Base-by-base conservation (phyloP, 2,888 invertebrate genomes). In the Amblyjoppa proteus region DNA sequence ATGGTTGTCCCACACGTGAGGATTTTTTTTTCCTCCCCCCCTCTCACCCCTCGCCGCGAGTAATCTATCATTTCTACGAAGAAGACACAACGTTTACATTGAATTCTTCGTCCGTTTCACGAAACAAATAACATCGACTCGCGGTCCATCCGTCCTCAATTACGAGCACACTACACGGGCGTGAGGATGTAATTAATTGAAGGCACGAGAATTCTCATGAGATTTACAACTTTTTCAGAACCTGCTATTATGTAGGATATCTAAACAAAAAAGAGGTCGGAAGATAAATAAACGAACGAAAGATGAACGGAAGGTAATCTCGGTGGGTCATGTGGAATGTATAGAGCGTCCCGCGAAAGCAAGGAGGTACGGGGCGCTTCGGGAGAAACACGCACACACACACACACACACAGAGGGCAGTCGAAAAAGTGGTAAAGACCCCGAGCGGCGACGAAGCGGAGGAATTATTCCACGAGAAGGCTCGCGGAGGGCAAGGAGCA, bases 361-460 rank as follows among this genome's bases (percentile, higher is more conserved):
- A 25, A 28, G 28, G 13, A 75, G 70, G n/a, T 69, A 70, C 74
- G 85, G 80, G 78, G 70, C 66, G 77, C 58, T 73, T 49, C 66
- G n/a, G 68, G 74, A 69, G 51, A 71, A 71, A 68, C 58, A 51
- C 38, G 77, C 84, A 25, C 20, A 20, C 7, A 56, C 56, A 25
- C 28, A 58, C 31, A 34, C n/a, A 34, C 51, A 20, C 25, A 79
- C 56, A 66, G 56, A 49, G 45, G 51, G 45, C 11, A 70, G 53
- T 84, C 41, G 77, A 81, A 73, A 89, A 86, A 84, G 84, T 85
- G 83, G 85, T 88, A 88, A 88, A 82, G 88, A 88, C 81, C 28
- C 76, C 69, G 87, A 64, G 64, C 64, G 28, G 61, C 41, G 74
- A 61, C 61, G 61, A 41, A 61, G 74, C 74, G 76, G 81, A 82